Evolutionary conservation across 2,113 vertebrate species (phyloP).

Genomic region (Bungarus multicinctus): DNA sequence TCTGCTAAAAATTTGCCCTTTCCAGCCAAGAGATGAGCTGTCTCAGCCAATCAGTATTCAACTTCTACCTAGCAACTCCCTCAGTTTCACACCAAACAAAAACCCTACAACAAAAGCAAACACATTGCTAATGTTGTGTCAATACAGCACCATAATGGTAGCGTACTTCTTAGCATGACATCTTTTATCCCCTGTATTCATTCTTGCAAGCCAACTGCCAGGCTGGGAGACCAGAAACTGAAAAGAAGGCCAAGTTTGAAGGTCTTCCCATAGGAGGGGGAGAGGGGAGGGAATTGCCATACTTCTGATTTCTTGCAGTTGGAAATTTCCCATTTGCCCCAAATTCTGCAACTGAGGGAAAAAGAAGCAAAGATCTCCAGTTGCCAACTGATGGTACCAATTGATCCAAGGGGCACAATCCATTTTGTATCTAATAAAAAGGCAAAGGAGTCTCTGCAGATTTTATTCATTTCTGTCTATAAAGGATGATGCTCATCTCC

Average conservation of each 20-base stretch:
- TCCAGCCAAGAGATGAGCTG: not conserved
- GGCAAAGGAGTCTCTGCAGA: no score
- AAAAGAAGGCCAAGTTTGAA: not conserved
- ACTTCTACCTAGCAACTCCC: not conserved
- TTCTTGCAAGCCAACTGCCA: not conserved
- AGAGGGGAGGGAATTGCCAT: not conserved
- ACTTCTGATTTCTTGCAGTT: not conserved
- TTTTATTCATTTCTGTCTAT: no score
- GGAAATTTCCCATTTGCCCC: not conserved
- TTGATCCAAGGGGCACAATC: not conserved
- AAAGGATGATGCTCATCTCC: no score
- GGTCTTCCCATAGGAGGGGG: not conserved
- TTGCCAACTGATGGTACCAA: not conserved
- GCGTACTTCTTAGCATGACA: not conserved
- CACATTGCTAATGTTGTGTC: not conserved
- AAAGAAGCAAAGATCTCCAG: not conserved
- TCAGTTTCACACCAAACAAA: not conserved
- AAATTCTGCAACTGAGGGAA: not conserved
- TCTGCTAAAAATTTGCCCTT: not conserved
- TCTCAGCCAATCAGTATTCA: not conserved
- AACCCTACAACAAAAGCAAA: not conserved
- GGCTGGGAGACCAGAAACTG: not conserved
- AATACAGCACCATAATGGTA: not conserved
- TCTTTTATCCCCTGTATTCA: not conserved
- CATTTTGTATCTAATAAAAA: not conserved